These are phyloP conservation scores for Siniperca obscura DNA, from an alignment of 2,797 vertebrate genomes.

Conservation along the genomic window DNA sequence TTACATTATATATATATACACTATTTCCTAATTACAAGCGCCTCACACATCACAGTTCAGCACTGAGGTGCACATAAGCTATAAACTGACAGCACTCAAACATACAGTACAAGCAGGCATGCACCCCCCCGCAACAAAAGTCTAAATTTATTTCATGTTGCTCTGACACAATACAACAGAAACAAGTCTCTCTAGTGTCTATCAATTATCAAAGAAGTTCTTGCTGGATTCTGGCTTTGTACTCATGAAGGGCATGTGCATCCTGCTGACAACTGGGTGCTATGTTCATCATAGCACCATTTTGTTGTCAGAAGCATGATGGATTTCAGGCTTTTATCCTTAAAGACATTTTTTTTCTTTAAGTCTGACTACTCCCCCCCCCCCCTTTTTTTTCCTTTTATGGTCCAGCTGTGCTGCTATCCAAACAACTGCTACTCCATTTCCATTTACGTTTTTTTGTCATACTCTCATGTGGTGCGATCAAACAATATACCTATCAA, in stretches of 20 bases:
- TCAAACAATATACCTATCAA: constrained; percentile 35
- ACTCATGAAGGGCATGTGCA: constrained; percentile 54
- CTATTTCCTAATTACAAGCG: constrained; percentile 27
- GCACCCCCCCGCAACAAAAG: constrained; percentile 27
- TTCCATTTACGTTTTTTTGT: constrained; percentile 29
- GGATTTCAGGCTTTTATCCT: constrained; percentile 61
- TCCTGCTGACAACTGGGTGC: constrained; percentile 63
- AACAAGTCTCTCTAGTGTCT: constrained; percentile 60
- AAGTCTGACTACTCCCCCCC: constrained; percentile 3
- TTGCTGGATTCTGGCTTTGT: constrained; percentile 64
- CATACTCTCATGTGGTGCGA: constrained; percentile 14
- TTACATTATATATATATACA: not conserved
- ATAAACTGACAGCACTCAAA: constrained; percentile 24
- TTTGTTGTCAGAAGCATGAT: constrained; percentile 67
- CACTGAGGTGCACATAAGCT: not conserved
- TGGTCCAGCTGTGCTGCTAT: constrained; percentile 54
- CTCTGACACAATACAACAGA: constrained; percentile 55
- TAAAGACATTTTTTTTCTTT: constrained; percentile 37
- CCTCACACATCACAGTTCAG: constrained; percentile 23
- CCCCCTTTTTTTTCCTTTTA: constrained; percentile 11
- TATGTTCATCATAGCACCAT: constrained; percentile 51
- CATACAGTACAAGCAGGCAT: not conserved
- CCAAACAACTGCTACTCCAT: constrained; percentile 27
- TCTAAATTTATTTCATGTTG: constrained; percentile 54
- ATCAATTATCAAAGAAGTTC: constrained; percentile 64